Conservation (phyloP, 2,113 vertebrate genomes). For the Diglossa brunneiventris region DNA sequence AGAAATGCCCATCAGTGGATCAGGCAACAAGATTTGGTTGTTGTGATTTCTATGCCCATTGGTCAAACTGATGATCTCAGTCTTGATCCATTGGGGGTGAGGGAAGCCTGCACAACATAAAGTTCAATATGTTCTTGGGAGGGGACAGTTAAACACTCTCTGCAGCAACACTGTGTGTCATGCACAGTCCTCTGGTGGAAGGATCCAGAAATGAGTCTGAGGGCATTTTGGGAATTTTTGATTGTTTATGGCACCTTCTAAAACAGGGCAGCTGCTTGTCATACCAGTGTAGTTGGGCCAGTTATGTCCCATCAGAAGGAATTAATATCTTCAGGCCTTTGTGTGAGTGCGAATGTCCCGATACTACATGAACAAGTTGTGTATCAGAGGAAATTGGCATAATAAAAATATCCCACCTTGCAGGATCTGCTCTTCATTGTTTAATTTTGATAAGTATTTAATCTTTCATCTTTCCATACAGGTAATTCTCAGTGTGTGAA, state of each 20-base stretch:
- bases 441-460: not conserved
- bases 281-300: no score
- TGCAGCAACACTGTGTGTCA: not conserved
- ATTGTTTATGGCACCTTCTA: not conserved
- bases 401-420: not conserved
- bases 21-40: not conserved
- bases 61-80: not conserved
- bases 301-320: not conserved
- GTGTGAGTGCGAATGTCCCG: fast-evolving
- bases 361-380: not conserved
- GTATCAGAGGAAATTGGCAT: not conserved
- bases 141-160: not conserved
- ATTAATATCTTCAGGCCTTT: not conserved
- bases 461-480: not conserved
- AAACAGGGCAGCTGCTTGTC: not conserved
- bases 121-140: not conserved
- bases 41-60: fast-evolving
- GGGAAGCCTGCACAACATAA: not conserved
- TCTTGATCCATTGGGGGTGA: not conserved
- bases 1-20: not conserved
- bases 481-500: not conserved
- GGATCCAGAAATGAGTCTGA: not conserved
- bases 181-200: not conserved
- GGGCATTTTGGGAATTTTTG: not conserved
- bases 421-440: not conserved